phyloP scores from a whole-genome alignment of 2,888 invertebrate species.

The Drosophila borborema region DNA sequence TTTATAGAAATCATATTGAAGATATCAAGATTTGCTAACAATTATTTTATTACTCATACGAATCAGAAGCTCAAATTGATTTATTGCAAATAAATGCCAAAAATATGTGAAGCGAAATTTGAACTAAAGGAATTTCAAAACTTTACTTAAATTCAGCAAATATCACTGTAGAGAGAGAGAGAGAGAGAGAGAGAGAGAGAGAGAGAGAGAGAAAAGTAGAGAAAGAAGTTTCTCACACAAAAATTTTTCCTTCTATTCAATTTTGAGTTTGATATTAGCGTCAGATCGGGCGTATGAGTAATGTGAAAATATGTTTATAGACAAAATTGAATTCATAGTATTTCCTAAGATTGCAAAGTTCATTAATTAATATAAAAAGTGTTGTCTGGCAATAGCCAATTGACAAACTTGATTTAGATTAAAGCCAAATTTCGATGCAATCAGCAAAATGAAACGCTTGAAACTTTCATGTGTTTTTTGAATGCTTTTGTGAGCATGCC shows the following conservation, averaged over 20 bases:
- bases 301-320: neutral
- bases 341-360: neutral
- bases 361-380: neutral
- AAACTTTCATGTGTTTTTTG: neutral
- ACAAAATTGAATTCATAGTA: neutral
- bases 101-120: neutral
- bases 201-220: neutral
- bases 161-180: too few species aligned
- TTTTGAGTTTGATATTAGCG: neutral
- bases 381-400: too few species aligned
- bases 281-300: conserved; percentile 13
- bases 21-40: neutral
- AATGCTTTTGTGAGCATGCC: neutral
- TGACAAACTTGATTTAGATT: neutral
- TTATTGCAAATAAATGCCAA: neutral
- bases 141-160: neutral
- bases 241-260: neutral
- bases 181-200: too few species aligned
- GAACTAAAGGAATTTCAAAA: neutral
- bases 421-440: neutral
- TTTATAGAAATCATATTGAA: conserved; percentile 12
- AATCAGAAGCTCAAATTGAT: neutral
- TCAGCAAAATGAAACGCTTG: neutral
- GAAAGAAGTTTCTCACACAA: neutral
- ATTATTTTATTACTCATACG: conserved; percentile 4